These are phyloP conservation scores for Hystrix brachyura DNA, from an alignment of 2,113 vertebrate species.

Conservation along the genomic window DNA sequence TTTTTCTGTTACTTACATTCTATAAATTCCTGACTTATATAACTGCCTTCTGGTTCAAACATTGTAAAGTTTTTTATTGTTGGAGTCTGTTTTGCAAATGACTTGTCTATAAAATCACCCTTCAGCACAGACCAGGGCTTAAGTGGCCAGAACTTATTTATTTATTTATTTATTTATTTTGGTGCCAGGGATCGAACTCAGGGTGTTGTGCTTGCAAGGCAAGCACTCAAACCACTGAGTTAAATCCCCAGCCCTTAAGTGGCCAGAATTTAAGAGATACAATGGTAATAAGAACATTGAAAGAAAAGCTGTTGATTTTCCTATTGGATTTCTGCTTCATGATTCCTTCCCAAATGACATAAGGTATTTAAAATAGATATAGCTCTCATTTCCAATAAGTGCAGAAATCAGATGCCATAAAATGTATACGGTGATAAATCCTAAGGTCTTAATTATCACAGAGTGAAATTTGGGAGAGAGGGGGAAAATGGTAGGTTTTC, in stretches of 20 bases:
- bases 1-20: not conserved
- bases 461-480: not conserved
- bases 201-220: no score
- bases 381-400: slow-evolving; percentile 51
- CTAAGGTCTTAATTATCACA: slow-evolving; percentile 22
- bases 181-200: no score
- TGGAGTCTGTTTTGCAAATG: not conserved
- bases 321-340: not conserved
- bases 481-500: not conserved
- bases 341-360: slow-evolving; percentile 28
- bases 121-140: not conserved
- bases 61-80: not conserved
- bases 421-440: slow-evolving; percentile 7
- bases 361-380: not conserved
- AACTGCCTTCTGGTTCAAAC: not conserved
- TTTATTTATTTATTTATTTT: no score
- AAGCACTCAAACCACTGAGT: no score
- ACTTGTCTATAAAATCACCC: not conserved
- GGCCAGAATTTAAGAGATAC: not conserved
- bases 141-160: not conserved
- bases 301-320: not conserved
- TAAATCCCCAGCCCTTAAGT: not conserved
- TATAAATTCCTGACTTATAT: not conserved
- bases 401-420: not conserved
- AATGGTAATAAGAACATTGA: not conserved